Evolutionary conservation across 2,797 vertebrate species (phyloP), one percentile per base, ranked within the genome.

Genomic region (Philypnodon macrostomus): DNA sequence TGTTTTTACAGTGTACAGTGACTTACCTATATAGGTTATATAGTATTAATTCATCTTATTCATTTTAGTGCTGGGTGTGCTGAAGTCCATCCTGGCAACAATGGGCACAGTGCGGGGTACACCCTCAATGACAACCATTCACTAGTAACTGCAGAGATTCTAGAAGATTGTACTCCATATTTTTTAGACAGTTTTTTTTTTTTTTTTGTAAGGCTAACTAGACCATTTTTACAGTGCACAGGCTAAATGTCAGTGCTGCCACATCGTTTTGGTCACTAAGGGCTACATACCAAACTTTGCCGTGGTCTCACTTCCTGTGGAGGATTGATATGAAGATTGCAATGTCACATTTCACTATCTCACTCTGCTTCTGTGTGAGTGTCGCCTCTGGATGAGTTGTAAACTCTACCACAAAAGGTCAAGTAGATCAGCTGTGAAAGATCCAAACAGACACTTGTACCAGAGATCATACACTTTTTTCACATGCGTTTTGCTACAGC

Each of bases 181-280:
- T n/a, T n/a, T n/a, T n/a, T n/a, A n/a, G n/a, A n/a, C n/a, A n/a
- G n/a, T n/a, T n/a, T n/a, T n/a, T n/a, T n/a, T n/a, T n/a, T n/a
- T n/a, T n/a, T n/a, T n/a, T n/a, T n/a, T n/a, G n/a, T n/a, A n/a
- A n/a, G n/a, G n/a, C n/a, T n/a, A n/a, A n/a, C n/a, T n/a, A n/a
- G n/a, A n/a, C n/a, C n/a, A n/a, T n/a, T n/a, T n/a, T n/a, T n/a
- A n/a, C n/a, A n/a, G n/a, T n/a, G n/a, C 49, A 15, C 7, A 9
- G 52, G 51, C 66, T 68, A 77, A 85, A 86, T 80, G 75, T 75
- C 81, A 79, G 41, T 19, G 60, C 67, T 80, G 77, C 67, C 67
- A 76, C 44, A 47, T 61, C 63, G 53, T 71, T 79, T 56, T 70
- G 46, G 52, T 73, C 65, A 76, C 21, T 60, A 53, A 35, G 38